Conservation (phyloP, 2,888 invertebrate species). For the Pyrgus malvae region DNA sequence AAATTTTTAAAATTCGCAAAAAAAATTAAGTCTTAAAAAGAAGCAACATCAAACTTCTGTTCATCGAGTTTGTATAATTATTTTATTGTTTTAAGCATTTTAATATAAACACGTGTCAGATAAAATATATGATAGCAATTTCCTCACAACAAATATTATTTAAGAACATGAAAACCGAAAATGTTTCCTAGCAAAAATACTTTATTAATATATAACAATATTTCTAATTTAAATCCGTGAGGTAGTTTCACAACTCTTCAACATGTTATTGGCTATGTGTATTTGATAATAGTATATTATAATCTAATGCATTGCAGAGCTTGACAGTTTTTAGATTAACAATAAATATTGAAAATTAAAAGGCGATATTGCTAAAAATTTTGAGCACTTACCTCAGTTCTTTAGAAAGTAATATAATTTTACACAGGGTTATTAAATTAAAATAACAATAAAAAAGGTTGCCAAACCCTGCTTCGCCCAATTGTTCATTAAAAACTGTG, state of each 20-base stretch:
- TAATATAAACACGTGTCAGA: background rate
- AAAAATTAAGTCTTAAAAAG: background rate
- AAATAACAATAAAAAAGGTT: background rate
- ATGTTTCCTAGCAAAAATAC: conserved; percentile 12
- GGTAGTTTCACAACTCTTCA: conserved; percentile 14
- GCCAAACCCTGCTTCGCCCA: background rate
- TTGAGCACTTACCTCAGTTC: too few species aligned
- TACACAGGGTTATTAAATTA: too few species aligned
- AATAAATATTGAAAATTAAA: too few species aligned
- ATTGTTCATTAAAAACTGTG: background rate
- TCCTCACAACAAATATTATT: background rate
- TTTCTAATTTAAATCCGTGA: background rate
- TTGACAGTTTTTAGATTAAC: background rate
- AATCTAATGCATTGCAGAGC: background rate
- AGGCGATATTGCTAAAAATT: too few species aligned
- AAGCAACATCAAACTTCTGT: too few species aligned
- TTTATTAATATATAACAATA: background rate
- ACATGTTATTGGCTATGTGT: background rate
- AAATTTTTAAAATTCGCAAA: background rate
- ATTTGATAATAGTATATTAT: background rate
- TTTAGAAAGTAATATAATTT: too few species aligned
- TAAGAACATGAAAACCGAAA: background rate
- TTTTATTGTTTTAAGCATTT: background rate
- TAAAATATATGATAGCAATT: background rate
- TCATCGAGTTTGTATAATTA: too few species aligned